Conservation (phyloP, 2,113 vertebrate species). For the Chauna torquata region DNA sequence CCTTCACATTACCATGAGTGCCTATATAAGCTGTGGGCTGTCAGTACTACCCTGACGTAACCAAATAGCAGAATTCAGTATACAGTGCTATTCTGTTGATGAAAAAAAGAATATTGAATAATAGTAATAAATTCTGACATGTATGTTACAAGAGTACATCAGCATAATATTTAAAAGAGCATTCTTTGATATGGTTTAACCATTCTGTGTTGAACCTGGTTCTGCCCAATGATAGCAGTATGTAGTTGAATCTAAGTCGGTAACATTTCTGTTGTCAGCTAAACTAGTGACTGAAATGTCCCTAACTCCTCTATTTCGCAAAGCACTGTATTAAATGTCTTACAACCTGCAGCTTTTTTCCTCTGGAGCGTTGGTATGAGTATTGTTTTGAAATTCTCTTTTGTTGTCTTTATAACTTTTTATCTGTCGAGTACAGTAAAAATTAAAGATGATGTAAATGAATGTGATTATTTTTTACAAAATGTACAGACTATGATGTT, state of each 20-base stretch:
- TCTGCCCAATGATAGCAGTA: neutral
- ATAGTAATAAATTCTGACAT: neutral
- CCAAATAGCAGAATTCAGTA: neutral
- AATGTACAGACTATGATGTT: slow-evolving; percentile 58
- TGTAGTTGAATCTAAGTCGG: neutral
- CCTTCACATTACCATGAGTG: slow-evolving; percentile 21
- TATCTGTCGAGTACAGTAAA: slow-evolving; percentile 20
- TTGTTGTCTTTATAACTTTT: neutral
- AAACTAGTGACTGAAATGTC: neutral
- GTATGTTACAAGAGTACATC: neutral
- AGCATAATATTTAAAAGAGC: neutral
- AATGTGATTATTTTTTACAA: slow-evolving; percentile 62
- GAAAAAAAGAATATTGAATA: neutral
- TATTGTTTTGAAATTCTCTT: neutral
- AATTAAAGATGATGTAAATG: slow-evolving; percentile 45
- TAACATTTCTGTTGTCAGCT: neutral
- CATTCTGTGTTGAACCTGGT: neutral
- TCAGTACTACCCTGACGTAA: neutral
- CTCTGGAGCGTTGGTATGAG: neutral
- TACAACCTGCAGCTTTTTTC: neutral
- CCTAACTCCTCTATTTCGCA: neutral
- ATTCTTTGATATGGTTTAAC: neutral
- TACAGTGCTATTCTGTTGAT: neutral
- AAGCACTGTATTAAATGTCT: neutral
- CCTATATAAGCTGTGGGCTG: neutral